Evolutionary conservation across 2,888 invertebrate genomes (phyloP).

Genomic region (Proisotoma minuta): DNA sequence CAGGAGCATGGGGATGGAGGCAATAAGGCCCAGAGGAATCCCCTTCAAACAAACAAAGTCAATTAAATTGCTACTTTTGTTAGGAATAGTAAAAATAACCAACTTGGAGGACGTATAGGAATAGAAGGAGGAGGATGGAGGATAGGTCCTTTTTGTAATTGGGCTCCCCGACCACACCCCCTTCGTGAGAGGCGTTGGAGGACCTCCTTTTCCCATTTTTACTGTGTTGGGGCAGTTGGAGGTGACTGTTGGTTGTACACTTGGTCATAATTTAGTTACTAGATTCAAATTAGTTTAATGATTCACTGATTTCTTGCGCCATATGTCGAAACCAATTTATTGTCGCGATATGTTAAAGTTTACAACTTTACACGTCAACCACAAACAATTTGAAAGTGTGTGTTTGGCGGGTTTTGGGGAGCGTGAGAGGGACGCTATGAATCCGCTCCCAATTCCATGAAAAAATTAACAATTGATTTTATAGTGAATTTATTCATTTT

Average conservation of each 20-base stretch:
- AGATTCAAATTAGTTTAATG: too few relatives aligned
- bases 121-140: conserved; percentile 80
- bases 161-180: not conserved
- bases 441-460: too few relatives aligned
- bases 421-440: too few relatives aligned
- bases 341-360: too few relatives aligned
- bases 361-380: too few relatives aligned
- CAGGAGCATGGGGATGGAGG: conserved; percentile 91
- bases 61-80: conserved; percentile 52
- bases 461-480: too few relatives aligned
- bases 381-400: too few relatives aligned
- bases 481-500: too few relatives aligned
- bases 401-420: too few relatives aligned
- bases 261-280: too few relatives aligned
- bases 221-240: not conserved
- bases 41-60: conserved; percentile 2
- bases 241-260: not conserved
- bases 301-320: too few relatives aligned
- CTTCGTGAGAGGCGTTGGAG: not conserved
- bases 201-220: not conserved
- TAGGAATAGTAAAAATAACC: not conserved
- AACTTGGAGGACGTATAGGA: conserved; percentile 80
- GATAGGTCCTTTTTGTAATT: conserved; percentile 61
- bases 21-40: conserved; percentile 80
- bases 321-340: too few relatives aligned